These are phyloP conservation scores for Halocynthia aurantium DNA, from an alignment of 23 tunicate genomes.

Conservation along the genomic window DNA sequence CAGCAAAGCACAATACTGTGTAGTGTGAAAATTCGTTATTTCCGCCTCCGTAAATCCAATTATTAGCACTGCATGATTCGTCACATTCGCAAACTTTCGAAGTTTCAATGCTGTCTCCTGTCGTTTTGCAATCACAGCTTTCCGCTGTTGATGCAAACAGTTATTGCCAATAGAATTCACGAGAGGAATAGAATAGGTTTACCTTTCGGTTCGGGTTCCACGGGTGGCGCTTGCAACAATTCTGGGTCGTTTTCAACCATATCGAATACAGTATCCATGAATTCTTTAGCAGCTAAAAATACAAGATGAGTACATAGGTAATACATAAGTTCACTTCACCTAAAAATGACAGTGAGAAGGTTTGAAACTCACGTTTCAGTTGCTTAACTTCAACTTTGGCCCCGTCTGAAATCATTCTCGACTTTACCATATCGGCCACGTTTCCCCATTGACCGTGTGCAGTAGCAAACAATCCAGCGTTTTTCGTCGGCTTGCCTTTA, in stretches of 20 bases:
- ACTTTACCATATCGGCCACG: conserved; percentile 11
- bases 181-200: not conserved
- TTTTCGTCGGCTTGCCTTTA: conserved; percentile 15
- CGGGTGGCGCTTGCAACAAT: not conserved
- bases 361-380: conserved; percentile 1
- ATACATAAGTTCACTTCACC: not conserved
- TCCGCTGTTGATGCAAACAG: not conserved
- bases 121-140: conserved; percentile 12
- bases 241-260: not conserved
- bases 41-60: conserved; percentile 19
- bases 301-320: not conserved
- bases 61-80: not conserved
- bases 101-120: not conserved
- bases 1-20: conserved; percentile 13
- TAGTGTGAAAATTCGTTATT: conserved; percentile 1
- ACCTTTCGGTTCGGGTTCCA: not conserved
- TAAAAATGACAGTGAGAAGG: not conserved
- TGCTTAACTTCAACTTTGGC: not conserved
- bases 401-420: conserved; percentile 24
- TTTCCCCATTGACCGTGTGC: conserved; percentile 11
- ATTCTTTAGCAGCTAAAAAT: not conserved
- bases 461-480: conserved; percentile 9
- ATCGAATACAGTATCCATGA: not conserved
- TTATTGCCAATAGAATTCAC: not conserved
- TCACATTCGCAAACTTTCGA: conserved; percentile 14